These are phyloP conservation scores for Penaeus vannamei DNA, from an alignment of 1,140 invertebrate species.

Conservation along the genomic window DNA sequence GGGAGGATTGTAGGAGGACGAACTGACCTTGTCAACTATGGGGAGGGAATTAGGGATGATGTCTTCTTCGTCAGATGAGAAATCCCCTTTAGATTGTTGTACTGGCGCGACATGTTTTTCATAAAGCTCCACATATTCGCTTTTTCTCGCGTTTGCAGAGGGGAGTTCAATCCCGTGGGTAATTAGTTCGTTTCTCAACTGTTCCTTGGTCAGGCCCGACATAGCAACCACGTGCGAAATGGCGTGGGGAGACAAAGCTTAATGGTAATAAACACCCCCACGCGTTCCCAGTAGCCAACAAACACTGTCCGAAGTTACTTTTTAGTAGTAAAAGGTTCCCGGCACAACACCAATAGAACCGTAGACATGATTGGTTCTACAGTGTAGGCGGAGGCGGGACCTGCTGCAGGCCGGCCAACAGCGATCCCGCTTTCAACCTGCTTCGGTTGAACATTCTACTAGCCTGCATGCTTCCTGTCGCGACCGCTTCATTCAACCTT, in stretches of 20 bases:
- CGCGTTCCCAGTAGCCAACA: not conserved
- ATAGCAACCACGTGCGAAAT: conserved; percentile 5
- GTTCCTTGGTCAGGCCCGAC: conserved; percentile 52
- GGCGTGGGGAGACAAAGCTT: not conserved
- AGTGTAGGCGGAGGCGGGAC: conserved; percentile 42
- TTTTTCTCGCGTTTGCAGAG: conserved; percentile 35
- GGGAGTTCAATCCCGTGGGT: conserved; percentile 43
- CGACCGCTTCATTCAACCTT: conserved; percentile 40
- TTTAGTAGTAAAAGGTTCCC: not conserved
- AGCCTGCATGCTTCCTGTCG: conserved; percentile 20
- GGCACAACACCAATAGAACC: not conserved
- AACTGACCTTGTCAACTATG: not conserved
- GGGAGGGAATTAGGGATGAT: conserved; percentile 27
- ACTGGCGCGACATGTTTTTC: conserved; percentile 59
- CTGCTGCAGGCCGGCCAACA: conserved; percentile 29
- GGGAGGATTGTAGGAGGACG: not conserved
- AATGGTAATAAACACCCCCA: not conserved
- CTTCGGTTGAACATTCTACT: not conserved
- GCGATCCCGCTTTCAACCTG: conserved; percentile 31
- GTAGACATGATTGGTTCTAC: conserved; percentile 40
- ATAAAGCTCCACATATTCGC: conserved; percentile 45
- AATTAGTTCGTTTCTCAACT: conserved; percentile 53
- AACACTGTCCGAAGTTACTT: conserved; percentile 30
- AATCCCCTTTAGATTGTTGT: conserved; percentile 50
- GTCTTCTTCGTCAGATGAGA: conserved; percentile 59